These are phyloP conservation scores for Aphyosemion australe DNA, from an alignment of 2,113 vertebrate genomes.

Conservation along the genomic window DNA sequence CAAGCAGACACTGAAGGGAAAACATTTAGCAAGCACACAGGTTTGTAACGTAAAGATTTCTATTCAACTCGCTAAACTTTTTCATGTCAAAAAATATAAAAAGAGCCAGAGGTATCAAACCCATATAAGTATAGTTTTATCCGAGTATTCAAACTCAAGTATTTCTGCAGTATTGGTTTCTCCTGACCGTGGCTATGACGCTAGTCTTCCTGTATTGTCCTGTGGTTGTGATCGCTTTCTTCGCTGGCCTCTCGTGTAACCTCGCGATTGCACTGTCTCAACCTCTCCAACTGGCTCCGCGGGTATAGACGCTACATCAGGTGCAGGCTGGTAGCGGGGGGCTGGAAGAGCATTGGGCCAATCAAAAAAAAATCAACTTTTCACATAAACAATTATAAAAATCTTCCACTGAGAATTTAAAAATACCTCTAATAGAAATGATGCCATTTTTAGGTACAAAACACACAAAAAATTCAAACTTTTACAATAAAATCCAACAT, in stretches of 20 bases:
- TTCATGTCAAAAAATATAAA: slow-evolving; percentile 60
- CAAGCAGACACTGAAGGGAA: slow-evolving; percentile 74
- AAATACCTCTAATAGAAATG: slow-evolving; percentile 9
- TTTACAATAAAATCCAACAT: slow-evolving; percentile 59
- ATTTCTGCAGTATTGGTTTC: slow-evolving; percentile 44
- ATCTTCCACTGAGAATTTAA: slow-evolving; percentile 56
- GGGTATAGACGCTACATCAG: slow-evolving; percentile 90
- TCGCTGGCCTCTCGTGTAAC: slow-evolving; percentile 81
- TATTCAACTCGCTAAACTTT: slow-evolving; percentile 63
- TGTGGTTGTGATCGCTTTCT: slow-evolving; percentile 89
- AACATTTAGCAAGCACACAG: slow-evolving; percentile 75
- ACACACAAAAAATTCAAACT: slow-evolving; percentile 44
- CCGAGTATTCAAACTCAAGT: slow-evolving; percentile 44
- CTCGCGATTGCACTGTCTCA: slow-evolving; percentile 82
- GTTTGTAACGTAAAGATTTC: slow-evolving; percentile 65
- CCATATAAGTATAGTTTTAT: slow-evolving; percentile 63
- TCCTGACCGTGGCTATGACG: slow-evolving; percentile 69
- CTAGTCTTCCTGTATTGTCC: slow-evolving; percentile 77
- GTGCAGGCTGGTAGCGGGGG: slow-evolving; percentile 88
- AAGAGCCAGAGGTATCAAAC: slow-evolving; percentile 76
- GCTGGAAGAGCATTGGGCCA: slow-evolving; percentile 92
- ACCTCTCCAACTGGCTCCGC: slow-evolving; percentile 87
- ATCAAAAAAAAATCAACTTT: slow-evolving; percentile 72
- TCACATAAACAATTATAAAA: slow-evolving; percentile 69
- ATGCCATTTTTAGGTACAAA: slow-evolving; percentile 28